Conservation (phyloP, 2,888 invertebrate species). For the Lithodes maja region DNA sequence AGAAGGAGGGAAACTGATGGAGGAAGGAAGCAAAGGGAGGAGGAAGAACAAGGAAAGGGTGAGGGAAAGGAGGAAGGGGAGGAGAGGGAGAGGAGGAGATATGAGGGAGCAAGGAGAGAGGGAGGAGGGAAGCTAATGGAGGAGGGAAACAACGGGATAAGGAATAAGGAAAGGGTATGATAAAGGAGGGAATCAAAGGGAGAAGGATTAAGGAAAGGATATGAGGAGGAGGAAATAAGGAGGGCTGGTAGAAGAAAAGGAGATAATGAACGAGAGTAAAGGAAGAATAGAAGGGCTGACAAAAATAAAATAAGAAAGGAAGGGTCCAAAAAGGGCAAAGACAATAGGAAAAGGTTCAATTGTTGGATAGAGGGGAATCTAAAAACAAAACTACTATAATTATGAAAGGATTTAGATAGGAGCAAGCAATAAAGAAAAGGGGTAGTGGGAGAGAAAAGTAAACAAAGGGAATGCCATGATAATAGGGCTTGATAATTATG, state of each 20-base stretch:
- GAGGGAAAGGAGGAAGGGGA: conserved; percentile 11
- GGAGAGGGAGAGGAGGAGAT: neutral
- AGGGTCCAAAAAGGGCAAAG: neutral
- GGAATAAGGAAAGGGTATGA: neutral
- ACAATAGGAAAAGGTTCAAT: neutral
- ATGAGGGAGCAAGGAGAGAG: neutral
- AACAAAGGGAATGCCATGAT: too few relatives aligned
- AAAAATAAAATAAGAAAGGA: too few relatives aligned
- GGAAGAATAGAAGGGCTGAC: too few relatives aligned
- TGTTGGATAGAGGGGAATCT: neutral
- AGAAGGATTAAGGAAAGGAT: too few relatives aligned
- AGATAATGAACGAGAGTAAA: too few relatives aligned
- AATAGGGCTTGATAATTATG: too few relatives aligned
- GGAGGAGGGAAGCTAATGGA: neutral
- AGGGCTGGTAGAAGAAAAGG: neutral
- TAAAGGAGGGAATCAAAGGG: neutral
- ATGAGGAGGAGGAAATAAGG: neutral
- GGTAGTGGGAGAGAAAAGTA: too few relatives aligned
- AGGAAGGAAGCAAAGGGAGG: neutral
- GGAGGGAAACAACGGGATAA: neutral
- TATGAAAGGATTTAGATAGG: too few relatives aligned
- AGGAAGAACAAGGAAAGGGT: neutral
- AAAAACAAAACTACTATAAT: too few relatives aligned
- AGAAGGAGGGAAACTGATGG: neutral
- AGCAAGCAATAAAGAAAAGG: too few relatives aligned